phyloP scores from a whole-genome alignment of 2,888 invertebrate species.

The Drosophila stalkeri region DNA sequence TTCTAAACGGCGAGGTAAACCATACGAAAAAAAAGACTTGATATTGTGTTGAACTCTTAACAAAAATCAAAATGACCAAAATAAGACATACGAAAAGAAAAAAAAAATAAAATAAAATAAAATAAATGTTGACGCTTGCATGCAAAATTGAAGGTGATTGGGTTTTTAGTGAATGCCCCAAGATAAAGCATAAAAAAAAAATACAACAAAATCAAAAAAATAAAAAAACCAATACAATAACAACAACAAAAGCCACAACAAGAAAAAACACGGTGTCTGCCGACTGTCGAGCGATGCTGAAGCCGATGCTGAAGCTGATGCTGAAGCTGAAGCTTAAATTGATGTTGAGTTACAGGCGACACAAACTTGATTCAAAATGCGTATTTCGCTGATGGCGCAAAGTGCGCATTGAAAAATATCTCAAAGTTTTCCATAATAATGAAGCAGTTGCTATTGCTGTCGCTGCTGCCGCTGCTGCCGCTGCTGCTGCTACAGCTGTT shows the following conservation, averaged over 20 bases:
- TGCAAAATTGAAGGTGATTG: slow-evolving; percentile 67
- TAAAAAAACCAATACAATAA: background rate
- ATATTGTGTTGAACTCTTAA: slow-evolving; percentile 13
- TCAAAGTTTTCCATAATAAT: slow-evolving; percentile 42
- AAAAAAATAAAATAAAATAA: background rate
- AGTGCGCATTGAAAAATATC: slow-evolving; percentile 21
- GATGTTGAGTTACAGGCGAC: slow-evolving; percentile 5
- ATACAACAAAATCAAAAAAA: slow-evolving; percentile 13
- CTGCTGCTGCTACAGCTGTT: background rate
- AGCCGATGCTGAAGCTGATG: slow-evolving; percentile 9
- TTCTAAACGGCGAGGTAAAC: slow-evolving; percentile 40
- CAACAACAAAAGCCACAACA: slow-evolving; percentile 16
- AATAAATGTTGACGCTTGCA: slow-evolving; percentile 32
- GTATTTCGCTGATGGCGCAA: slow-evolving; percentile 29
- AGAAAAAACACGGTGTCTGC: background rate
- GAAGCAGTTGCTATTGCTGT: background rate
- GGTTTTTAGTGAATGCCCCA: slow-evolving; percentile 45
- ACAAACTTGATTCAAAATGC: slow-evolving; percentile 50
- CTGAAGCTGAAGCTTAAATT: background rate
- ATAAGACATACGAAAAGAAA: slow-evolving; percentile 2
- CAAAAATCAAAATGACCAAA: slow-evolving; percentile 14
- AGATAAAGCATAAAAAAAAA: slow-evolving; percentile 16
- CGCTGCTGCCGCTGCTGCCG: too few species aligned
- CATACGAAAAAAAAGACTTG: slow-evolving; percentile 12
- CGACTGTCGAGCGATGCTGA: slow-evolving; percentile 8